Evolutionary conservation across 2,797 vertebrate species (phyloP).

Genomic region (Schizothorax lantsangensis): DNA sequence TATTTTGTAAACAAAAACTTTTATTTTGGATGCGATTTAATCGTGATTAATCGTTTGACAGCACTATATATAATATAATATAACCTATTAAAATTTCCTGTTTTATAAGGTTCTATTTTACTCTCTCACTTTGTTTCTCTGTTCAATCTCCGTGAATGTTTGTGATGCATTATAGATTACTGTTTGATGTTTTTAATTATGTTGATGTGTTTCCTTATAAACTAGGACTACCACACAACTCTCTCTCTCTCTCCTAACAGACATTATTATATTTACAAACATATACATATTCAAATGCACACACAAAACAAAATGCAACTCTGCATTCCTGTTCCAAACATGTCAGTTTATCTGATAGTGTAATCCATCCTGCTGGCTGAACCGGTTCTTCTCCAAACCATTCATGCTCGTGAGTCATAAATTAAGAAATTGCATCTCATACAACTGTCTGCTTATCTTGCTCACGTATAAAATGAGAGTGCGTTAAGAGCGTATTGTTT

Average conservation of each 20-base stretch:
- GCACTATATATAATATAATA: background rate
- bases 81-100: background rate
- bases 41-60: too few relatives aligned
- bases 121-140: background rate
- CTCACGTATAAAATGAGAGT: conserved; percentile 18
- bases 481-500: background rate
- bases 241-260: background rate
- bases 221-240: background rate
- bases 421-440: conserved; percentile 20
- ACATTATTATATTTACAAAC: background rate
- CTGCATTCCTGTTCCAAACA: conserved; percentile 4
- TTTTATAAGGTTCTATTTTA: background rate
- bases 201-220: background rate
- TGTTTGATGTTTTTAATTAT: background rate
- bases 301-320: conserved; percentile 1
- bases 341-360: conserved; percentile 11
- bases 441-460: conserved; percentile 16
- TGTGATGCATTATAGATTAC: background rate
- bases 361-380: conserved; percentile 12
- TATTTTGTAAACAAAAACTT: too few relatives aligned
- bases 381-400: background rate
- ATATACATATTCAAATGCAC: background rate
- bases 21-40: too few relatives aligned
- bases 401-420: background rate
- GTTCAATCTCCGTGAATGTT: background rate